These are phyloP conservation scores for Drosophila busckii DNA, from an alignment of 1,140 invertebrate genomes.

Conservation along the genomic window DNA sequence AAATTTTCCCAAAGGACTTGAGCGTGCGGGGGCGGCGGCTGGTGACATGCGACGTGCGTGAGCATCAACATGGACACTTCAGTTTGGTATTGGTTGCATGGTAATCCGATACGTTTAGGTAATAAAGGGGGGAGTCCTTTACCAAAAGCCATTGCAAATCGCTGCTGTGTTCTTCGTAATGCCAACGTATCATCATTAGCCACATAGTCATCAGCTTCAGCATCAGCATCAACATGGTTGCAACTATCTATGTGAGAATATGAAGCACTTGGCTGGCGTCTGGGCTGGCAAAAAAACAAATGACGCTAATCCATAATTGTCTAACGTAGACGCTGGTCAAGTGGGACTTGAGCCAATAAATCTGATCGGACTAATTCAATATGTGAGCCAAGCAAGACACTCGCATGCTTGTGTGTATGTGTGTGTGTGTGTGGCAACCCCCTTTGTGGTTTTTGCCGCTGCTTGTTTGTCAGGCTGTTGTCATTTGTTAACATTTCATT, in stretches of 20 bases:
- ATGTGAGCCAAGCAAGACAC: slow-evolving; percentile 25
- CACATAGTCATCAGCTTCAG: slow-evolving; percentile 12
- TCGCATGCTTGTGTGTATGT: not conserved
- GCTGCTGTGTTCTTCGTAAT: slow-evolving; percentile 64
- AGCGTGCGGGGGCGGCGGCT: slow-evolving; percentile 29
- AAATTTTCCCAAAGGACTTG: slow-evolving; percentile 77
- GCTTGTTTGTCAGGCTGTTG: slow-evolving; percentile 74
- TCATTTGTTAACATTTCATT: slow-evolving; percentile 78
- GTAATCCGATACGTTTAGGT: slow-evolving; percentile 66
- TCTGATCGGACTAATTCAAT: slow-evolving; percentile 77
- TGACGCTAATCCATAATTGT: slow-evolving; percentile 78
- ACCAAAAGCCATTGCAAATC: slow-evolving; percentile 51
- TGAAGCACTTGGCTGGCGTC: slow-evolving; percentile 20
- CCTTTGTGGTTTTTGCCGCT: slow-evolving; percentile 63
- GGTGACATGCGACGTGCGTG: slow-evolving; percentile 61
- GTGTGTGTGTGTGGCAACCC: slow-evolving; percentile 20
- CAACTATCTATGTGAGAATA: slow-evolving; percentile 37
- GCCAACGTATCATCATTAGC: slow-evolving; percentile 46
- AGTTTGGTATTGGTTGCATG: slow-evolving; percentile 18
- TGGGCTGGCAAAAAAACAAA: no score
- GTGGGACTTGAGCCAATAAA: slow-evolving; percentile 77
- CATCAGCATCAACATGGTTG: not conserved
- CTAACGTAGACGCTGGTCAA: slow-evolving; percentile 57
- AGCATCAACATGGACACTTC: slow-evolving; percentile 39
- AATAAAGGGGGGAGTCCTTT: slow-evolving; percentile 43